Evolutionary conservation across 1,140 invertebrate species (phyloP), one percentile per base, ranked within the genome.

Genomic region (Ylistrum balloti): DNA sequence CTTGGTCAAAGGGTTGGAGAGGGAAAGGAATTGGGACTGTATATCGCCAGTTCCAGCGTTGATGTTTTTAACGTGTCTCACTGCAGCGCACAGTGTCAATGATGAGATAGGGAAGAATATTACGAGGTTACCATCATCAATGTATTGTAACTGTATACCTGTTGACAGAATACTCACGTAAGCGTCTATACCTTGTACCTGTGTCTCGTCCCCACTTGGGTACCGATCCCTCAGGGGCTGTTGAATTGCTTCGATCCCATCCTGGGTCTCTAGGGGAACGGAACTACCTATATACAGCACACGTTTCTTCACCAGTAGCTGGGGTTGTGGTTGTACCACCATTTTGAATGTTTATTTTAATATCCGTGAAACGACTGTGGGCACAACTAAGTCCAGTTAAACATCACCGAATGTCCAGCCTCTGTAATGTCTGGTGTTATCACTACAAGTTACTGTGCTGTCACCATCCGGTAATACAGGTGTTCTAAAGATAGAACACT

Each of bases 221-320:
- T 99, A 99, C n/a, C 99, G 96, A 94, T 99, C 99, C 92, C 98
- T 97, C 90, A 99, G 96, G 0, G 99, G 99, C 95, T 99, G 98
- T 96, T 99, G 99, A 89, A 99, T 99, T 22, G 99, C 99, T 95
- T 96, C 95, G 28, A 99, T 97, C 32, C 99, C 99, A 95, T 99
- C 99, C 95, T 99, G 99, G 93, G 99, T 99, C 94, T 99, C 98
- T 93, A 99, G 98, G 9, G 99, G 99, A 91, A 99, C 99, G 0
- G 99, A 98, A 92, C 98, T 99, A 56, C 99, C 99, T 93, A 99
- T 97, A 96, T 99, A 99, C 86, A 99, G 97, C n/a, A 99, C 99
- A 88, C 99, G 97, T 96, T 99, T 99, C 93, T 91, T 92, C 10
- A 90, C 89, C 90, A 95, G 87, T 0, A 93, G 88, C 11, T 91